Percentiles rank a stretch among this genome's conserved stretches.
These are phyloP conservation scores for Cactoblastis cactorum DNA, from an alignment of 2,888 invertebrate genomes.

Conservation along the genomic window DNA sequence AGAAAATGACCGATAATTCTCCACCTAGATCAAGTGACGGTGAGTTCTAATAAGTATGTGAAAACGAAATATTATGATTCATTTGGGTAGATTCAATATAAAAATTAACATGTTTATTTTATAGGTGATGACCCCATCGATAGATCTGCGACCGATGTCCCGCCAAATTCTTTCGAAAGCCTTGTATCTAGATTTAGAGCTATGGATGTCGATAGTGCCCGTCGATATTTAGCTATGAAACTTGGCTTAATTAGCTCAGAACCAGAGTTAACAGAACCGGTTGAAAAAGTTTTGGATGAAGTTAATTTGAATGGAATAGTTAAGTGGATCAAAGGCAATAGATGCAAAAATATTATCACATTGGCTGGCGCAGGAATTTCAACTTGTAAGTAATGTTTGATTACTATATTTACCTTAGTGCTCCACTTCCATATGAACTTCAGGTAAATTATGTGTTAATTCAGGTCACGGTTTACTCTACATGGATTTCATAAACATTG, in stretches of 20 bases:
- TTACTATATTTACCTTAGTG: not conserved
- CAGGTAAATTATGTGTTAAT: too few species aligned
- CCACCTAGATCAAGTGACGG: constrained; percentile 68
- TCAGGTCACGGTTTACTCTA: too few species aligned
- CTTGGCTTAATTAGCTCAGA: constrained; percentile 1
- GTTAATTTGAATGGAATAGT: constrained; percentile 87
- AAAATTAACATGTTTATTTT: constrained; percentile 25
- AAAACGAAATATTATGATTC: not conserved
- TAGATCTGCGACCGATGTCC: constrained; percentile 40
- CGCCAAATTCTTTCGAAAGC: constrained; percentile 62
- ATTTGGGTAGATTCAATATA: not conserved
- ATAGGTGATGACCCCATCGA: constrained; percentile 51
- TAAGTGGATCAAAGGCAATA: constrained; percentile 86
- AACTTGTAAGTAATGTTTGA: constrained; percentile 84
- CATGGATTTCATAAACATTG: too few species aligned
- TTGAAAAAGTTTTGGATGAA: constrained; percentile 81
- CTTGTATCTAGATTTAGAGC: constrained; percentile 59
- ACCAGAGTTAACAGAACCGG: constrained; percentile 46
- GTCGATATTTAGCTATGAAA: constrained; percentile 75
- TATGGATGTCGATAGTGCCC: constrained; percentile 81
- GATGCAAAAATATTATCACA: constrained; percentile 92
- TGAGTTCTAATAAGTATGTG: constrained; percentile 30
- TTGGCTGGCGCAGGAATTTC: constrained; percentile 98
- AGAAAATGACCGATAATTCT: constrained; percentile 69
- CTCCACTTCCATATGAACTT: too few species aligned